Percentiles rank a stretch among this genome's conserved stretches.
Evolutionary conservation across 2,113 vertebrate genomes (phyloP).

Genomic region (Vidua chalybeata): DNA sequence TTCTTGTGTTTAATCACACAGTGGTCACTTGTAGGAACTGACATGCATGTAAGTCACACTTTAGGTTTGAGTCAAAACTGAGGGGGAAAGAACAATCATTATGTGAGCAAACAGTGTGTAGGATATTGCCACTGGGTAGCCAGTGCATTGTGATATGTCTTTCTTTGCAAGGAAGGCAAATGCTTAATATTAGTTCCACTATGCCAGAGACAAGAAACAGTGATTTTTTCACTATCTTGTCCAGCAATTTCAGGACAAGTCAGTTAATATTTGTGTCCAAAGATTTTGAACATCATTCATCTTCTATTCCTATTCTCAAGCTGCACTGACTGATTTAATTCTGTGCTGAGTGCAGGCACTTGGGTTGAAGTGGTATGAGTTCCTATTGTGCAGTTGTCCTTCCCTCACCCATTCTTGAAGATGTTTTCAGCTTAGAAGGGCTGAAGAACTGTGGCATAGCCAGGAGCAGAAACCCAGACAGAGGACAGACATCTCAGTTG

Average conservation of each 20-base stretch:
- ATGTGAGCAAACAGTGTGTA: neutral
- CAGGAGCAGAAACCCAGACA: neutral
- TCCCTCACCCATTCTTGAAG: neutral
- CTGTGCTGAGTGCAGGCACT: neutral
- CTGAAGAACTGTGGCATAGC: neutral
- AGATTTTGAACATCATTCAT: neutral
- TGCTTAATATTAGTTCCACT: neutral
- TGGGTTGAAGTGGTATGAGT: neutral
- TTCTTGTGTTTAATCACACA: neutral
- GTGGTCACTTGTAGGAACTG: neutral
- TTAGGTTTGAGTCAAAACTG: neutral
- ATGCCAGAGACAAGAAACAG: neutral
- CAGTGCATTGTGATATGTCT: neutral
- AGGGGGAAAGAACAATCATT: neutral
- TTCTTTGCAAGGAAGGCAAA: neutral
- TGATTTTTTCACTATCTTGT: neutral
- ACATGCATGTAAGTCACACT: neutral
- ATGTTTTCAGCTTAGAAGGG: neutral
- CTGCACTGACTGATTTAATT: neutral
- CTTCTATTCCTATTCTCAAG: neutral
- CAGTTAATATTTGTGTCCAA: neutral
- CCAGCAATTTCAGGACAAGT: conserved; percentile 9
- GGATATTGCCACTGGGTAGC: neutral
- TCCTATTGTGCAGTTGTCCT: conserved; percentile 40
- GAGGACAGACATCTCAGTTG: neutral